Evolutionary conservation across 2,888 invertebrate species (phyloP), one percentile per base, ranked within the genome.

Genomic region (Baronia brevicornis): DNA sequence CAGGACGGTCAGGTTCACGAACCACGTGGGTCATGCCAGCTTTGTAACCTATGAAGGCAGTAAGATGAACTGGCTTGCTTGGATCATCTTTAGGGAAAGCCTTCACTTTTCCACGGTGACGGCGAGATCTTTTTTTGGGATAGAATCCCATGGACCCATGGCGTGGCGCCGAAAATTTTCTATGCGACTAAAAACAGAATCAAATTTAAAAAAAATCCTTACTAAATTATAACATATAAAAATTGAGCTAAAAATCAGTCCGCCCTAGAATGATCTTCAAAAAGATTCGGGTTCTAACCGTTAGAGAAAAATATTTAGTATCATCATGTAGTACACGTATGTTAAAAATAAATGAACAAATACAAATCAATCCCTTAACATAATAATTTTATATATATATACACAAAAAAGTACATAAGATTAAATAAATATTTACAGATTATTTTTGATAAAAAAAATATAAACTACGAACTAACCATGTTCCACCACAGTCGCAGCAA

Each of bases 91-190:
- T 98, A 15, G 99, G 99, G 89, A 98, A 99, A 33, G 98, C 96
- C 95, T 99, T 99, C 46, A 97, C 96, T 85, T 98, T 98, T 59
- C 99, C 99, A 86, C 98, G 94, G 87, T 97, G 97, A 67, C 97
- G 92, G 51, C 90, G 90, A 51, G 96, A 93, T 54, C 99, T 90
- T 86, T 99, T 99, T 87, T 98, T 98, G 64, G 99, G 99, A 85
- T 98, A 94, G 90, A 99, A 99, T 57, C 98, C 98, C 95, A 99
- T 97, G 34, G 98, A 98, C 61, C 99, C 99, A 90, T 99, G 99
- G 57, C 99, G 95, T 58, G 99, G 99, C 23, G 98, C 98, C 70
- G 97, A 98, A 85, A 99, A 99, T 82, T 99, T 99, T 73, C 99
- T 92, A 87, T 99, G 99, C 86, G 98, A 98, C 99, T 98, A 79